These are phyloP conservation scores for Cydia pomonella DNA, from an alignment of 1,140 invertebrate genomes.

Conservation along the genomic window DNA sequence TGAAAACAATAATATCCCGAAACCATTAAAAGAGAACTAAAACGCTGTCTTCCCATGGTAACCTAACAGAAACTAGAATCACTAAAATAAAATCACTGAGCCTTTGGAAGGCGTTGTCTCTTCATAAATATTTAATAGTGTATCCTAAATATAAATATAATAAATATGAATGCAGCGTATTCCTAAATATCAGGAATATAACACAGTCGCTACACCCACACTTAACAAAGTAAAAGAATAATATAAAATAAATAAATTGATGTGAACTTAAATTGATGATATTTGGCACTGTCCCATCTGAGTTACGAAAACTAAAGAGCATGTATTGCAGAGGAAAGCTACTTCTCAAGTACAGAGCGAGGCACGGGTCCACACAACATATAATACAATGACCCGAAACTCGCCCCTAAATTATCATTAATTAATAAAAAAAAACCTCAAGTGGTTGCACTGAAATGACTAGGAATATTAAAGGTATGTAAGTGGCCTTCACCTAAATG, in stretches of 20 bases:
- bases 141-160: slow-evolving; percentile 79
- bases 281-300: slow-evolving; percentile 78
- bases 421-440: slow-evolving; percentile 72
- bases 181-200: slow-evolving; percentile 82
- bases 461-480: slow-evolving; percentile 73
- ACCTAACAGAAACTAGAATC: slow-evolving; percentile 47
- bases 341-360: slow-evolving; percentile 40
- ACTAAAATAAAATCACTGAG: slow-evolving; percentile 72
- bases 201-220: slow-evolving; percentile 79
- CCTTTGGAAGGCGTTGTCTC: slow-evolving; percentile 66
- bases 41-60: slow-evolving; percentile 56
- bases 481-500: slow-evolving; percentile 73
- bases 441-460: slow-evolving; percentile 79
- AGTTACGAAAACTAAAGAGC: slow-evolving; percentile 61
- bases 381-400: slow-evolving; percentile 66
- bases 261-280: slow-evolving; percentile 75
- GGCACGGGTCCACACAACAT: slow-evolving; percentile 56
- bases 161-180: slow-evolving; percentile 81
- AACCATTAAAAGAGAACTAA: slow-evolving; percentile 57
- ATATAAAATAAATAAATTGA: slow-evolving; percentile 58
- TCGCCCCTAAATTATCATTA: slow-evolving; percentile 49
- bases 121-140: slow-evolving; percentile 69
- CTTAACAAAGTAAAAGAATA: slow-evolving; percentile 69
- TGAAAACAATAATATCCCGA: slow-evolving; percentile 27
- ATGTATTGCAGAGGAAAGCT: slow-evolving; percentile 59